Base-by-base conservation (phyloP, 2,113 vertebrate genomes). In the Coryphaenoides rupestris region DNA sequence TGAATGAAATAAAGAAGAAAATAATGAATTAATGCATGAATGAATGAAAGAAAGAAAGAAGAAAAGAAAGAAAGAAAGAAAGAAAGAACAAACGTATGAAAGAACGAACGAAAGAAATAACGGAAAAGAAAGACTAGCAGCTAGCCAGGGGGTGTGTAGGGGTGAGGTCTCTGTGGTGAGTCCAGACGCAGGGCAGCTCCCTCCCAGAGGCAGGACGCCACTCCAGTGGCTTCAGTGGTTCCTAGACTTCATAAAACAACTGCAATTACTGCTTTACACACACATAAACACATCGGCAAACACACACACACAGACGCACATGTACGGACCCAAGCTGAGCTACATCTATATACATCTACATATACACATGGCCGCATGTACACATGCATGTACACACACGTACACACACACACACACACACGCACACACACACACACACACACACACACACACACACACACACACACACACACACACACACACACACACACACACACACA, bases 81-180 rank as follows among this genome's bases (percentile, higher is more conserved):
- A 60, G 26, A 61, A 16, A 40, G 26, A 60, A 19, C 5, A 22
- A 28, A n/a, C 15, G 24, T 22, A 55, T 14, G 24, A n/a, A 19
- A 16, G 56, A 28, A 23, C 14, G 22, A 56, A 21, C 5, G 9
- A 40, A 58, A 24, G 24, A 33, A 40, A 23, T 10, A 58, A 26
- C 26, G 3, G 9, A n/a, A n/a, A n/a, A n/a, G n/a, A n/a, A n/a
- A n/a, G n/a, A n/a, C n/a, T n/a, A n/a, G n/a, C n/a, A n/a, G n/a
- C 14, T 16, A 40, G 33, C 33, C 13, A 2, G 33, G 7, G 33
- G 33, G 9, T 40, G 33, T 12, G 33, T 40, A 12, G 33, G 9
- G 33, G 13, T 40, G 33, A 40, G 33, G 33, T 10, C 16, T n/a
- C 47, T 77, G 68, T 73, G 80, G 76, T 71, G 62, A 53, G 10